phyloP scores from a whole-genome alignment of 1,140 invertebrate genomes.

The Anadara kagoshimensis region DNA sequence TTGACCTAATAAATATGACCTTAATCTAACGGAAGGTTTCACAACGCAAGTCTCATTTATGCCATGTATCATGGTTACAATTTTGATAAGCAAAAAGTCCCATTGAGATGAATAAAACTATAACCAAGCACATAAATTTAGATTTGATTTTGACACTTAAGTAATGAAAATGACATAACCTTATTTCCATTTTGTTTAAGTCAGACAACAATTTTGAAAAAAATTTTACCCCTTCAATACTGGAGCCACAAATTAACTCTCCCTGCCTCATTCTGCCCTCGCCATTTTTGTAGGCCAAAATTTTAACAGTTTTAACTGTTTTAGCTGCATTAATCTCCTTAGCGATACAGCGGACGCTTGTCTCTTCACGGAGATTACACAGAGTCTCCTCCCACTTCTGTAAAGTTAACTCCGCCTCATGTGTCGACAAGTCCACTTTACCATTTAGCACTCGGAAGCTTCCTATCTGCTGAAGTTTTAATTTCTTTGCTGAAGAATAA shows the following conservation, averaged over 20 bases:
- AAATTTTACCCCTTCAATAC: conserved; percentile 65
- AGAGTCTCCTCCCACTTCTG: conserved; percentile 65
- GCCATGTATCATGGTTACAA: too few relatives aligned
- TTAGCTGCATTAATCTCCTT: conserved; percentile 68
- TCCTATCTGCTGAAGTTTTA: conserved; percentile 64
- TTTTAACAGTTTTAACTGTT: conserved; percentile 66
- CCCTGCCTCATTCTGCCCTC: conserved; percentile 67
- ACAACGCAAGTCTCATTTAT: too few relatives aligned
- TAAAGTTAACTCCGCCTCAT: conserved; percentile 70
- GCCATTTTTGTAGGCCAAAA: conserved; percentile 73
- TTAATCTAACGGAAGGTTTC: too few relatives aligned
- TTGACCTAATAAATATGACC: too few relatives aligned
- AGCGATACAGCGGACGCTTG: conserved; percentile 64
- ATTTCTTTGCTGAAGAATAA: conserved; percentile 60
- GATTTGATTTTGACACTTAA: too few relatives aligned
- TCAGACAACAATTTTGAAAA: too few relatives aligned
- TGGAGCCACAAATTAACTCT: conserved; percentile 71
- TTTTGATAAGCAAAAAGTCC: too few relatives aligned
- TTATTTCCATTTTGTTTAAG: too few relatives aligned
- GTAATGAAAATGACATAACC: too few relatives aligned
- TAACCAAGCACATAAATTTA: too few relatives aligned
- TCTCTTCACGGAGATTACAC: conserved; percentile 60
- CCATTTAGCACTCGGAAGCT: conserved; percentile 71
- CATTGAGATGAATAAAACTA: too few relatives aligned
- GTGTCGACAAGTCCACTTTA: conserved; percentile 71